Base-by-base conservation (phyloP, 2,113 vertebrate species). In the Actinemys pallida region DNA sequence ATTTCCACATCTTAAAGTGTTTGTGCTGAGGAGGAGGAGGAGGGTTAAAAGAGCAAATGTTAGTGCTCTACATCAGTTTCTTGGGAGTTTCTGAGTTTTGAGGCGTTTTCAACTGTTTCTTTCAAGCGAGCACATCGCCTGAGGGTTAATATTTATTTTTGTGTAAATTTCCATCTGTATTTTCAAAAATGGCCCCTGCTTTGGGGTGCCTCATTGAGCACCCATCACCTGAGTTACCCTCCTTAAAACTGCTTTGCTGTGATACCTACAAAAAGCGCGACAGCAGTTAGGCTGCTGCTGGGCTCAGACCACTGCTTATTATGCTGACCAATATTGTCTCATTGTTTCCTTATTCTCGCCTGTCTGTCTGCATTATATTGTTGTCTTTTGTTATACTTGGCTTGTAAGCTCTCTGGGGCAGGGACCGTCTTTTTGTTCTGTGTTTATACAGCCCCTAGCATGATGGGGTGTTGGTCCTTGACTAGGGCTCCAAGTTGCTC, bases 111-210 rank as follows among this genome's bases (percentile, higher is more conserved):
- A 75, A 3, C 39, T 42, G 39, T 42, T 95, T 93, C 92, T 94
- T 92, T 65, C 89, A 90, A 75, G 89, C 93, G 84, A 53, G 45
- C 72, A 5, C 47, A 50, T 97, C 89, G 90, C 96, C 91, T 0
- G 79, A 81, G 95, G 88, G 81, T 57, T 81, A 72, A 27, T 95
- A 96, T 92, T 96, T 81, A 81, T 83, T 97, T 94, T 95, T 10
- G 87, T 90, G 78, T 92, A 95, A 91, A 95, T 96, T 95, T 95
- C 90, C 96, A 96, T 90, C 93, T 93, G 87, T 90, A 94, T 94
- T 94, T 92, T 92, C 87, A 92, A 53, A 54, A 90, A 84, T 96
- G 96, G 89, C 4, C 10, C 22, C 39, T 75, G n/a, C 8, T 75
- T 22, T 6, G 19, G n/a, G n/a, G n/a, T 24, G n/a, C n/a, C 69